phyloP scores from a whole-genome alignment of 1,140 invertebrate species.

The Pseudomyrmex dendroicus region DNA sequence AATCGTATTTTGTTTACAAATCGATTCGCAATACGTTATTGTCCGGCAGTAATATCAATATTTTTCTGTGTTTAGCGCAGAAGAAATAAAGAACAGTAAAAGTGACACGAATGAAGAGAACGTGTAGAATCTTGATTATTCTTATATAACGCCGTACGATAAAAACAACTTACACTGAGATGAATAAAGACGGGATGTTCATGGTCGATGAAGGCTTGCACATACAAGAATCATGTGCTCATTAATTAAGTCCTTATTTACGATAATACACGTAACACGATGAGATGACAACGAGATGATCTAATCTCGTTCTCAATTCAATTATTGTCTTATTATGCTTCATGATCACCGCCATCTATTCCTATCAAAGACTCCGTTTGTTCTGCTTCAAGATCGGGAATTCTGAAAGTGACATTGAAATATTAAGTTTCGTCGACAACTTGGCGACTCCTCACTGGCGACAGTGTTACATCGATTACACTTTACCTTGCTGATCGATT shows the following conservation, averaged over 20 bases:
- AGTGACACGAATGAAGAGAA: neutral
- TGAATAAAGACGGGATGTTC: neutral
- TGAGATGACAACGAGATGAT: no score
- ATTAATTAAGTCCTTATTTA: constrained; percentile 56
- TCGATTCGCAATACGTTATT: constrained; percentile 61
- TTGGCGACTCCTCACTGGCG: no score
- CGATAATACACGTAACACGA: constrained; percentile 59
- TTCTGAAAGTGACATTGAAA: constrained; percentile 82
- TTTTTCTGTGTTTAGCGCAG: constrained; percentile 45
- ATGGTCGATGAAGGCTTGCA: neutral
- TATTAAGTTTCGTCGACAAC: neutral
- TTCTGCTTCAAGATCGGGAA: constrained; percentile 89
- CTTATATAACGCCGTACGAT: neutral
- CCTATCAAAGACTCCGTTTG: constrained; percentile 91
- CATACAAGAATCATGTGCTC: constrained; percentile 30
- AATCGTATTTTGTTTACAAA: constrained; percentile 27
- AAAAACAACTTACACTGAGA: constrained; percentile 3
- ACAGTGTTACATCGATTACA: neutral
- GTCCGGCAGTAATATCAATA: constrained; percentile 68
- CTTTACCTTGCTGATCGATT: constrained; percentile 85
- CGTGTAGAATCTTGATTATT: neutral
- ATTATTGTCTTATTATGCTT: constrained; percentile 85
- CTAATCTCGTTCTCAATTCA: constrained; percentile 29
- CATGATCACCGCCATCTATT: constrained; percentile 86
- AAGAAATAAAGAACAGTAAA: neutral